Base-by-base conservation (phyloP, 2,113 vertebrate genomes). In the Oryzias woworae region DNA sequence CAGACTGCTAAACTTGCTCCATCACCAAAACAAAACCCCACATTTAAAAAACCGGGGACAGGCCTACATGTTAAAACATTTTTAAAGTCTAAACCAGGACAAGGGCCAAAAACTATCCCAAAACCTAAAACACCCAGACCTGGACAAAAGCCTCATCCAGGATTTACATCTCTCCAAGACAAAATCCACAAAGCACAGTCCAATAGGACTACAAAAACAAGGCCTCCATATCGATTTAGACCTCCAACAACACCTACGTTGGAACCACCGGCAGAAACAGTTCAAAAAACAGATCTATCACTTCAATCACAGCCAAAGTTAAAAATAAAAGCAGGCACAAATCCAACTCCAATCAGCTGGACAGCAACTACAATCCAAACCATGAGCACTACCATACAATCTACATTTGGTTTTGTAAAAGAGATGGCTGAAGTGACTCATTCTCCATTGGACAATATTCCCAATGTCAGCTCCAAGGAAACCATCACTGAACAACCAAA, bases 191-290 rank as follows among this genome's bases (percentile, higher is more conserved):
- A 49, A 47, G 17, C 23, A 62, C 52, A 61, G 22, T 54, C 59
- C 14, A 68, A 74, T 41, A 77, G 58, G 65, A 58, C 48, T 31
- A 51, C 65, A 15, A 70, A 64, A 68, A 36, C 8, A 1, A 67
- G 6, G 10, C 48, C 43, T 61, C 58, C 48, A 4, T 43, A 48
- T 7, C 44, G 17, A 51, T 52, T 48, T 14, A 61, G 45, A 69
- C 56, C 55, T 60, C 58, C 23, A 54, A 66, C 8, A 43, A 64
- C 48, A 45, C 49, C 60, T 17, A 58, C 17, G 46, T 13, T 67
- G 3, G 54, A 48, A 28, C 78, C 80, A 56, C 77, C 48, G 68
- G 59, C 47, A 69, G 75, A 56, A 79, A 48, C 66, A 24, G 8
- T 36, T 67, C 51, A 69, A 52, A 71, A 36, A 41, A 64, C 63